phyloP scores from a whole-genome alignment of 2,888 invertebrate species.

The Psylliodes chrysocephalus region DNA sequence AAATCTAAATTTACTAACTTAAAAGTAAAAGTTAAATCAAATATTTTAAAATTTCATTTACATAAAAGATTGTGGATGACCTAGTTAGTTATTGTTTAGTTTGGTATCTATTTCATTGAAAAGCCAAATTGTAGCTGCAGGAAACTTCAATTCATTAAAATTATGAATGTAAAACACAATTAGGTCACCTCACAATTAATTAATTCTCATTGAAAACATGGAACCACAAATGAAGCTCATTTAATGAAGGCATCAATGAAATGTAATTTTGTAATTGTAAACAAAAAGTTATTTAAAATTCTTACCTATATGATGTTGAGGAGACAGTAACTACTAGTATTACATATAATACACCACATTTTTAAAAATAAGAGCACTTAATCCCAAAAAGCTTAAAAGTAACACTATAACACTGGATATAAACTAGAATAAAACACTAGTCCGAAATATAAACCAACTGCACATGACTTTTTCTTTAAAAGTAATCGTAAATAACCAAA shows the following conservation, averaged over 20 bases:
- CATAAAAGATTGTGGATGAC: too few relatives aligned
- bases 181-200: neutral
- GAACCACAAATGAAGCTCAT: neutral
- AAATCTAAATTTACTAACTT: too few relatives aligned
- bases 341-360: slow-evolving; percentile 36
- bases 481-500: slow-evolving; percentile 31
- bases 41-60: too few relatives aligned
- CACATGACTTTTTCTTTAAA: slow-evolving; percentile 32
- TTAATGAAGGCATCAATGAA: neutral
- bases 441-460: slow-evolving; percentile 41
- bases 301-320: slow-evolving; percentile 40
- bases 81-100: neutral
- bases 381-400: slow-evolving; percentile 34
- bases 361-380: slow-evolving; percentile 38
- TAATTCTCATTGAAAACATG: neutral
- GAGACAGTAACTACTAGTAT: slow-evolving; percentile 28
- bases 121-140: neutral
- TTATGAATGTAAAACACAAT: neutral
- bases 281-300: neutral
- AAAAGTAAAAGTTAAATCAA: too few relatives aligned
- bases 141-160: slow-evolving; percentile 5
- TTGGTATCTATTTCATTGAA: neutral
- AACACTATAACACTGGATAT: slow-evolving; percentile 37
- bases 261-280: neutral
- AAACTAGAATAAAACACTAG: slow-evolving; percentile 38